Evolutionary conservation across 2,797 vertebrate species (phyloP).

Genomic region (Synanceia verrucosa): DNA sequence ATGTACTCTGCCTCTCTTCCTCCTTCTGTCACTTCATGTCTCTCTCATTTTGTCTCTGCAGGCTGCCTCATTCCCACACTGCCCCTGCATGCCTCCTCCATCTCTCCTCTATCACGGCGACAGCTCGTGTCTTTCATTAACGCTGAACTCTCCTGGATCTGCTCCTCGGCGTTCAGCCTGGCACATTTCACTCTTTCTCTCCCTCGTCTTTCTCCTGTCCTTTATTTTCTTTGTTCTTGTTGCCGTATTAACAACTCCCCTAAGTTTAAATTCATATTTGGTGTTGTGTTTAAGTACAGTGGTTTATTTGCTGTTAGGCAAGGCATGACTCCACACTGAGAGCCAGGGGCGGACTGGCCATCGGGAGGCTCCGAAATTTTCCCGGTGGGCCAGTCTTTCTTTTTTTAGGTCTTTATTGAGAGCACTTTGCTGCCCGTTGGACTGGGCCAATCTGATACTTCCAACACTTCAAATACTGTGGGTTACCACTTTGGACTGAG

Average conservation of each 20-base stretch:
- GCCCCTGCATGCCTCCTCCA: background rate
- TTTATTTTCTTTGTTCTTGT: background rate
- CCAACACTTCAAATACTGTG: too few species aligned
- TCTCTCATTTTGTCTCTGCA: conserved; percentile 41
- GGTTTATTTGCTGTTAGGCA: background rate
- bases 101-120: background rate
- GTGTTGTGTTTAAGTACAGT: background rate
- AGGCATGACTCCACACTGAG: background rate
- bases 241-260: background rate
- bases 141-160: conserved; percentile 4
- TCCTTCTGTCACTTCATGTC: conserved; percentile 43
- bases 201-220: background rate
- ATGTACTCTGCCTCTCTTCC: conserved; percentile 16
- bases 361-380: too few species aligned
- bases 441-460: too few species aligned
- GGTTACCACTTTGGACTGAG: too few species aligned
- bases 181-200: background rate
- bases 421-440: too few species aligned
- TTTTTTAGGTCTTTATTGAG: too few species aligned
- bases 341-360: too few species aligned
- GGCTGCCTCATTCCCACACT: conserved; percentile 14
- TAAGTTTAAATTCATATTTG: background rate
- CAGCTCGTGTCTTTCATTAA: conserved; percentile 25
- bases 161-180: background rate
- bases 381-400: too few species aligned